A percentile compares a stretch with the other conserved stretches of the same genome.
phyloP scores from a whole-genome alignment of 2,797 vertebrate species.

The Paratrypauchen microcephalus region DNA sequence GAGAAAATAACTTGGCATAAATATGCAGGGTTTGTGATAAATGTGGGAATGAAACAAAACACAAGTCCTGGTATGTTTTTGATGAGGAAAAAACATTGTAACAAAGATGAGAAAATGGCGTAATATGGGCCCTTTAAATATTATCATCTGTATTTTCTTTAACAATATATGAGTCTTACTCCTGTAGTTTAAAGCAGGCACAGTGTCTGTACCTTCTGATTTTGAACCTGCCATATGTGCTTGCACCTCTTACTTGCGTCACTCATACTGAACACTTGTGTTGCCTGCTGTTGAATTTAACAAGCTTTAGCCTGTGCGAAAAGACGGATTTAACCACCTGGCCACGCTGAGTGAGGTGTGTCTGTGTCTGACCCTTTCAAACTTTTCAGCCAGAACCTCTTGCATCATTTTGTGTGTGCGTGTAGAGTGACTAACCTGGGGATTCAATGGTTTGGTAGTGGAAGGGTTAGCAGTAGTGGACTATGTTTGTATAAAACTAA shows the following conservation, averaged over 20 bases:
- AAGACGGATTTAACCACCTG: slow-evolving; percentile 68
- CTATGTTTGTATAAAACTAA: no score
- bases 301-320: slow-evolving; percentile 51
- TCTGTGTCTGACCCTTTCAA: slow-evolving; percentile 27
- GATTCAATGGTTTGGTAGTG: no score
- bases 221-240: slow-evolving; percentile 56
- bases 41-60: no score
- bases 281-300: slow-evolving; percentile 53
- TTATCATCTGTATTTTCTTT: no score
- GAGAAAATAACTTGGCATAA: no score
- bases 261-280: slow-evolving; percentile 40
- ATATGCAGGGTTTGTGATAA: no score
- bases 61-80: no score
- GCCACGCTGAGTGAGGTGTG: slow-evolving; percentile 40
- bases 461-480: no score
- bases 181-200: background rate
- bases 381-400: background rate
- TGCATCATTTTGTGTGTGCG: background rate
- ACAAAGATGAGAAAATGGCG: no score
- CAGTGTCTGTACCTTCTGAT: slow-evolving; percentile 30
- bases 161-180: background rate
- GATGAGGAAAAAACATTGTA: no score
- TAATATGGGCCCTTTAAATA: no score
- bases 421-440: no score
- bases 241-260: slow-evolving; percentile 55